Evolutionary conservation across 2,113 vertebrate species (phyloP).

Genomic region (Motacilla alba): DNA sequence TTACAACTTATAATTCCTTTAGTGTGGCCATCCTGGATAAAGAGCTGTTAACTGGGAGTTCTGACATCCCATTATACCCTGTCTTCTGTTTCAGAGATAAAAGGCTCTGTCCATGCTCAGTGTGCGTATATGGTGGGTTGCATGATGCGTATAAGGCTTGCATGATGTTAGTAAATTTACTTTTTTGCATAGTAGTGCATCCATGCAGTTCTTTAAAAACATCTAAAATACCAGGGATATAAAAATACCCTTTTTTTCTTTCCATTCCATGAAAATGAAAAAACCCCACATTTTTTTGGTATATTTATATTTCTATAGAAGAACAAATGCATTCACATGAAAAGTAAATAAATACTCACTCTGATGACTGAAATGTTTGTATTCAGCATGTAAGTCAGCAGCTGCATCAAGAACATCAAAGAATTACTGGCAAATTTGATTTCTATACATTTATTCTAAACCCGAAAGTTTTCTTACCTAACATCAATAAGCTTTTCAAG

Average conservation of each 20-base stretch:
- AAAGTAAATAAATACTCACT: neutral
- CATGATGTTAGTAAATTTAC: neutral
- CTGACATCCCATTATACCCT: neutral
- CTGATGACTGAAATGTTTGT: neutral
- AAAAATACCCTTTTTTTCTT: neutral
- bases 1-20: neutral
- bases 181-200: neutral
- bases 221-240: neutral
- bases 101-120: neutral
- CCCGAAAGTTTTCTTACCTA: neutral
- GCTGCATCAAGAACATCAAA: neutral
- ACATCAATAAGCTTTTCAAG: neutral
- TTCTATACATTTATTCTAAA: neutral
- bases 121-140: neutral
- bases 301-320: neutral
- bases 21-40: neutral
- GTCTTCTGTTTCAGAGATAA: neutral
- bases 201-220: neutral
- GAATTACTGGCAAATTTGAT: neutral
- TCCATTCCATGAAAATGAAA: neutral
- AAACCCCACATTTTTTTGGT: rapidly evolving
- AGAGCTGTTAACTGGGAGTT: neutral
- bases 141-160: too few relatives aligned
- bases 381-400: neutral
- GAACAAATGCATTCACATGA: neutral